phyloP scores from a whole-genome alignment of 2,113 vertebrate species.

The Choloepus hoffmanni region DNA sequence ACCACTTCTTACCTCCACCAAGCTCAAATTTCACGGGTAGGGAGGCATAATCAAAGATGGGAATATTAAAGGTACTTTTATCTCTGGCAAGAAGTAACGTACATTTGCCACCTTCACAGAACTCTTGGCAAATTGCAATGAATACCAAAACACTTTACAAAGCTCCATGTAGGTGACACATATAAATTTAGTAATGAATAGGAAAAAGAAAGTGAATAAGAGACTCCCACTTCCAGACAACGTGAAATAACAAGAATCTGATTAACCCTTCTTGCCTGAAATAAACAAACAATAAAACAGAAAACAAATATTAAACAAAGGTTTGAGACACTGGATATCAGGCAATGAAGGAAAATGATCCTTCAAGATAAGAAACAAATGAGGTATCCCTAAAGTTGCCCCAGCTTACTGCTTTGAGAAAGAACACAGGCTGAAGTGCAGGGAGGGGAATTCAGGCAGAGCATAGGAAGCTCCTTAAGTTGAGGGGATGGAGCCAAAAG shows the following conservation, averaged over 20 bases:
- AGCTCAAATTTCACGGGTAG: not conserved
- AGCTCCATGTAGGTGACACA: not conserved
- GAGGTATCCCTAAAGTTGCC: not conserved
- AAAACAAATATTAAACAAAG: not conserved
- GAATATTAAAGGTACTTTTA: not conserved
- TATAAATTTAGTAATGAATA: not conserved
- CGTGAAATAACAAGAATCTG: not conserved
- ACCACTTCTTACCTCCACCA: not conserved
- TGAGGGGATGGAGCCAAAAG: not conserved
- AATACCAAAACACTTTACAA: slow-evolving; percentile 4
- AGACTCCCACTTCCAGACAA: not conserved
- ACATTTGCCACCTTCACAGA: not conserved
- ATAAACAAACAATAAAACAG: not conserved
- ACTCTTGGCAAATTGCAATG: not conserved
- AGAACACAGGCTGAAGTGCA: not conserved
- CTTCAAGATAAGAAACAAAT: not conserved
- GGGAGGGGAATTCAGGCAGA: not conserved
- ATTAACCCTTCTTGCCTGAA: not conserved
- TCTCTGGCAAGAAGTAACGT: not conserved
- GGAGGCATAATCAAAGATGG: not conserved
- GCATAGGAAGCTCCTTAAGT: not conserved
- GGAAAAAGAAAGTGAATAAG: not conserved
- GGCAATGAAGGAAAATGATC: not conserved
- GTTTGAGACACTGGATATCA: not conserved
- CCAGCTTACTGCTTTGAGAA: not conserved